Conservation (phyloP, 2,797 vertebrate genomes). For the Galaxias olidus region DNA sequence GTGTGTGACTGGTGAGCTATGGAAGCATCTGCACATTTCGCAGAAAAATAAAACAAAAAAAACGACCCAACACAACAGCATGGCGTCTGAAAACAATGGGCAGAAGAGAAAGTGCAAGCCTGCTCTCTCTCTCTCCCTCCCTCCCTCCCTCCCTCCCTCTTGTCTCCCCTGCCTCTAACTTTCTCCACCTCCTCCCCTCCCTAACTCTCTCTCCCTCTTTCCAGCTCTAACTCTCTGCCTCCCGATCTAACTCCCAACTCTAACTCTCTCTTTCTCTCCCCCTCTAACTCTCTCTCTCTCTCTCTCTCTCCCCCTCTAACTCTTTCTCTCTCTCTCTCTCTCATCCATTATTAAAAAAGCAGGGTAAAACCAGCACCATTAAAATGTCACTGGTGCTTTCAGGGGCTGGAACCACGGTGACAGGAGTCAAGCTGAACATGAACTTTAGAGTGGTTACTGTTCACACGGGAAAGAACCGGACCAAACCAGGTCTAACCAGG, state of each 20-base stretch:
- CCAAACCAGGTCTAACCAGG: not conserved
- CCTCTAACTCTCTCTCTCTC: not conserved
- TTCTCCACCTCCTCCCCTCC: too few species aligned
- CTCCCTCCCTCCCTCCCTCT: too few species aligned
- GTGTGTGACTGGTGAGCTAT: constrained; percentile 1
- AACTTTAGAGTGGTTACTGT: too few species aligned
- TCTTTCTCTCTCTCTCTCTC: too few species aligned
- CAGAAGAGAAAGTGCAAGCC: not conserved
- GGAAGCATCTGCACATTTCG: not conserved
- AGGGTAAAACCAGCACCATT: constrained; percentile 53
- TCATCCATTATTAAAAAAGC: constrained; percentile 58
- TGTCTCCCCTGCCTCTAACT: too few species aligned
- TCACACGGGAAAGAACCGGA: too few species aligned
- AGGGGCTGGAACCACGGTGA: constrained; percentile 45
- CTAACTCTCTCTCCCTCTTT: too few species aligned
- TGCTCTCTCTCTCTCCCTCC: too few species aligned
- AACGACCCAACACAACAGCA: constrained; percentile 53
- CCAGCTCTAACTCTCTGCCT: too few species aligned
- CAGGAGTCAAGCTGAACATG: constrained; percentile 16
- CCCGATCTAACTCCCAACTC: too few species aligned
- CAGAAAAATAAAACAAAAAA: constrained; percentile 30
- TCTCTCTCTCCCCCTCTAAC: not conserved
- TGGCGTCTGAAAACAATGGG: constrained; percentile 48
- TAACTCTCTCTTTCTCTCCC: not conserved
- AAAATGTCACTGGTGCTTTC: constrained; percentile 60